Evolutionary conservation across 2,888 invertebrate genomes (phyloP).

Genomic region (Paralinhomoeus sp.): DNA sequence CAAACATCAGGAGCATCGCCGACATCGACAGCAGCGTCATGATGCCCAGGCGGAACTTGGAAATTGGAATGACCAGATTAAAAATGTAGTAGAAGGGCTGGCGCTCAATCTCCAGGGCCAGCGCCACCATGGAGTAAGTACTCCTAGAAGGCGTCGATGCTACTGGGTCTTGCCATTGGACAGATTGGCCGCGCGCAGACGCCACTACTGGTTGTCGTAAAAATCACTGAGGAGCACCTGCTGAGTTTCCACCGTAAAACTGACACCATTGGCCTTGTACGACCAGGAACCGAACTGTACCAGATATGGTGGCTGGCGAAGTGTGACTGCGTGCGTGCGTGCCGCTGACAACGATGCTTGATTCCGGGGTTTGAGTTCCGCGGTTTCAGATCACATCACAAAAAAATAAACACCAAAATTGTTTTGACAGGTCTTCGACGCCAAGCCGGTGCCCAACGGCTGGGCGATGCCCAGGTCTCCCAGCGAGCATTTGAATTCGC

Average conservation of each 20-base stretch:
- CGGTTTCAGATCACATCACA: too few species aligned
- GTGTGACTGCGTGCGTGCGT: too few species aligned
- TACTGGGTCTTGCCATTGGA: not conserved
- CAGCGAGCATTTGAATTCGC: too few species aligned
- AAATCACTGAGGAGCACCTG: constrained; percentile 21
- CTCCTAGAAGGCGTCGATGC: constrained; percentile 16
- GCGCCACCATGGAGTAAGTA: constrained; percentile 19
- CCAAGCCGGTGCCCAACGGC: too few species aligned
- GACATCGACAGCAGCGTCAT: constrained; percentile 32
- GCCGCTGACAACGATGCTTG: too few species aligned
- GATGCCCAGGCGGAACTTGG: constrained; percentile 29
- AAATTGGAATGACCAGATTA: constrained; percentile 33
- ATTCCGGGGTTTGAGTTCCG: too few species aligned
- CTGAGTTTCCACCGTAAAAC: constrained; percentile 13
- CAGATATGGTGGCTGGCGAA: too few species aligned
- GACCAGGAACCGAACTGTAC: constrained; percentile 24
- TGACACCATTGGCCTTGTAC: constrained; percentile 17
- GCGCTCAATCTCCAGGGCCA: constrained; percentile 19
- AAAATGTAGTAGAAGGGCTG: constrained; percentile 33
- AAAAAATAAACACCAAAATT: too few species aligned
- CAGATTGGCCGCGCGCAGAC: not conserved
- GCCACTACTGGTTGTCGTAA: constrained; percentile 9
- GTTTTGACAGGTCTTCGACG: too few species aligned
- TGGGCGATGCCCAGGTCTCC: too few species aligned
- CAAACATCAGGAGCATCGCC: constrained; percentile 32